Conservation (phyloP, 92 coral and sea anemone genomes). For the Desmophyllum pertusum region DNA sequence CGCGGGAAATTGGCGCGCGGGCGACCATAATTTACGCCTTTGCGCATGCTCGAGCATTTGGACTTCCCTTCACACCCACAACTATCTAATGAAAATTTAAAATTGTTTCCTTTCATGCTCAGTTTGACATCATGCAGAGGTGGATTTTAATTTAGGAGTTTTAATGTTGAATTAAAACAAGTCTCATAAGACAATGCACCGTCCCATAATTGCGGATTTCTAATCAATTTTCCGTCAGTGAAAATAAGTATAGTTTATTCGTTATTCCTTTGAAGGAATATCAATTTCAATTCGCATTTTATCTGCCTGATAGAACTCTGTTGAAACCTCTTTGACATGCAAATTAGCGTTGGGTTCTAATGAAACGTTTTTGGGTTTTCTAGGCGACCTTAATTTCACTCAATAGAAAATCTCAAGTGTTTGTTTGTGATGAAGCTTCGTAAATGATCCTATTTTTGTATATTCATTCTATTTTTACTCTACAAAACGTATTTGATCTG, state of each 20-base stretch:
- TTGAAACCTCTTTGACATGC: slow-evolving; percentile 28
- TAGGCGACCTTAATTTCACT: neutral
- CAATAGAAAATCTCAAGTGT: neutral
- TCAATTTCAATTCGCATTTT: neutral
- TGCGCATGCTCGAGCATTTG: no score
- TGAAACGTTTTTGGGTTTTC: neutral
- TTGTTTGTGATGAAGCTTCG: neutral
- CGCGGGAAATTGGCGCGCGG: no score
- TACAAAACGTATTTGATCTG: no score
- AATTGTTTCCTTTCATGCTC: neutral
- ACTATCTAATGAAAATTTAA: neutral
- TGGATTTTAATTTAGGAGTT: neutral
- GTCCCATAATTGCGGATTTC: neutral
- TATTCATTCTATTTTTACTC: no score
- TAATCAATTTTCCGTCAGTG: neutral
- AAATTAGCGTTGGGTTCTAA: neutral
- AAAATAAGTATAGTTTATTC: no score
- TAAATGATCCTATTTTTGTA: neutral
- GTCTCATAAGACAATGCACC: neutral
- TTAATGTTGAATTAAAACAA: neutral
- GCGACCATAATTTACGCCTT: no score
- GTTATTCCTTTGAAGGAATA: neutral
- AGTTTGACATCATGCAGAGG: neutral
- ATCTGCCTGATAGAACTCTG: neutral
- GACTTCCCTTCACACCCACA: neutral